Percentiles rank a stretch among this genome's conserved stretches.
Conservation (phyloP, 2,888 invertebrate genomes). For the Campoplex nolae region DNA sequence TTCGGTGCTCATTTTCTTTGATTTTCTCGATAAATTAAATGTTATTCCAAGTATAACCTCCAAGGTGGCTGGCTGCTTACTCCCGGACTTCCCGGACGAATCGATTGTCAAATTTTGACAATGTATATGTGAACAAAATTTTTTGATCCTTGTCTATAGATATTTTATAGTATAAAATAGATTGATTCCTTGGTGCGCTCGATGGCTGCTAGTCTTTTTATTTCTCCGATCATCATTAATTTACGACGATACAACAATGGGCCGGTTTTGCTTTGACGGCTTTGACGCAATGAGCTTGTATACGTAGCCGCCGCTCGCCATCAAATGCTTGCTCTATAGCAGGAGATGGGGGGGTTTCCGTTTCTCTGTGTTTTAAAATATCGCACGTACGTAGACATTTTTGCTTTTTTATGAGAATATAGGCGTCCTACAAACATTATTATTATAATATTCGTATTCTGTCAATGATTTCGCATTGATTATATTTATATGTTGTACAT, state of each 20-base stretch:
- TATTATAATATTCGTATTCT: too few species aligned
- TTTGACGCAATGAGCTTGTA: too few species aligned
- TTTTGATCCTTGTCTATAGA: background rate
- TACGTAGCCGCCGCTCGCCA: too few species aligned
- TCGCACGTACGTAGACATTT: too few species aligned
- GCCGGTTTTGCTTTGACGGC: background rate
- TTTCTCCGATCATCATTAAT: background rate
- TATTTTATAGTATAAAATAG: background rate
- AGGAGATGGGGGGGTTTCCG: too few species aligned
- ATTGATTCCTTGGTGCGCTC: background rate
- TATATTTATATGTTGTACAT: too few species aligned
- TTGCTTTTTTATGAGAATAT: too few species aligned
- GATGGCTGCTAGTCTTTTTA: background rate
- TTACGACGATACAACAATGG: background rate
- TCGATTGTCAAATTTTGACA: background rate
- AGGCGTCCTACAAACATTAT: too few species aligned
- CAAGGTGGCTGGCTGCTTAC: too few species aligned
- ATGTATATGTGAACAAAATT: background rate
- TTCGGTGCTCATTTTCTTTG: slow-evolving; percentile 86
- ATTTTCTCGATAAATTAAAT: background rate
- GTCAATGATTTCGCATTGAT: too few species aligned
- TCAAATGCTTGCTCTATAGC: too few species aligned
- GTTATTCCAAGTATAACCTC: slow-evolving; percentile 21
- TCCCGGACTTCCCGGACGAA: background rate
- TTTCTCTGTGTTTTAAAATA: too few species aligned